Evolutionary conservation across 2,113 vertebrate genomes (phyloP), one percentile per base, ranked within the genome.

Genomic region (Neogale vison): DNA sequence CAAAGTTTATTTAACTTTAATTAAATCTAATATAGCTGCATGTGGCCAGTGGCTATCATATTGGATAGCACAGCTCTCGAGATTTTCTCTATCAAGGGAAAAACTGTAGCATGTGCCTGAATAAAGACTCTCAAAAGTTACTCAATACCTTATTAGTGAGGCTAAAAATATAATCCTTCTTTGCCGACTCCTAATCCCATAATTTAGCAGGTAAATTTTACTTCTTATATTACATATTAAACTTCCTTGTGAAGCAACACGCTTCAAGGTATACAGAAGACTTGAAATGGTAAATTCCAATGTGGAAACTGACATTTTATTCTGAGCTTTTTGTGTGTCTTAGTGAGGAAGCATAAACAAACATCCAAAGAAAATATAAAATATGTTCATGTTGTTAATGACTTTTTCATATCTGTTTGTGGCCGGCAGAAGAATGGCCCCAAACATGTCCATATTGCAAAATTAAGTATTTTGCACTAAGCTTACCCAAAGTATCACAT

Each of bases 401-500:
- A 76, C n/a, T 45, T 83, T 81, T 77, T 77, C 50, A 26, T 52
- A 39, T 83, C 36, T 57, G 26, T 36, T 72, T 88, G 11, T 72
- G 14, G 36, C 34, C 59, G 52, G 52, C 36, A 93, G 13, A 81
- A 81, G 36, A 71, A 71, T 11, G 14, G 55, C 17, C 20, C 34
- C n/a, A 42, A 81, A 88, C 65, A 90, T 7, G 7, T 13, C 29
- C 69, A 26, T 6, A 72, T 57, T 26, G 47, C 42, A 50, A 79
- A 94, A 69, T 26, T 50, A 45, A 12, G 0, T 45, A n/a, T 79
- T 97, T 86, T 69, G 77, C 67, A 79, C 57, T 14, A 90, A 92
- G 71, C 97, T 98, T 98, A 98, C 98, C 98, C 72, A 74, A 93
- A 79, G 52, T 12, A 80, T 65, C 83, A 42, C 21, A 77, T 80